Evolutionary conservation across 2,797 vertebrate species (phyloP), one percentile per base, ranked within the genome.

Genomic region (Notoglanidium macrostoma): DNA sequence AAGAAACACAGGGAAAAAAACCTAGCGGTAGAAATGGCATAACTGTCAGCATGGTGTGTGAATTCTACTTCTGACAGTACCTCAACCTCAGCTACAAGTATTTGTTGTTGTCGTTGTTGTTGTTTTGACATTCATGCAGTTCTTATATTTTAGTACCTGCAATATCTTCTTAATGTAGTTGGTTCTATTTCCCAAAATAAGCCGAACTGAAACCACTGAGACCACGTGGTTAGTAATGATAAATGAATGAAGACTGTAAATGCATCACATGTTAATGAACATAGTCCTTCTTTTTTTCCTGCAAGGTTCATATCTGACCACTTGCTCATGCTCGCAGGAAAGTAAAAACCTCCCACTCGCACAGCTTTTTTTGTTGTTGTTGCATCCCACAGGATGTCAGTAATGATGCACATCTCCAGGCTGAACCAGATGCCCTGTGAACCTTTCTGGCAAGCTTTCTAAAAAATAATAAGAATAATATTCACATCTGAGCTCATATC

Each of bases 371-470:
- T 40, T 40, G 40, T 40, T 40, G 3, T 73, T 46, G 40, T 46
- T 73, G 70, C 40, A 2, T 73, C 40, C 67, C 70, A 46, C 40
- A 73, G 40, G 40, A 73, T 73, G 21, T 40, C 70, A 46, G 40
- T 46, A 73, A 73, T 73, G 70, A 73, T 73, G 40, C 21, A 35
- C 32, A 46, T 26, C 70, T 74, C 72, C 26, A 49, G 44, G n/a
- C 72, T n/a, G 12, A 49, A 49, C 44, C 19, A 9, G 68, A 44
- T 23, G 40, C 70, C 10, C 21, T 49, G 44, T 74, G 44, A 74
- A 74, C 44, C 44, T 49, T 74, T n/a, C 72, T 49, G 72, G 23
- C 72, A 74, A 74, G 72, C 23, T 49, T 74, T 49, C 44, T 74
- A 72, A 72, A 72, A 72, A 19, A 63, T 11, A 40, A 72, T 72